Conservation (phyloP, 2,797 vertebrate species). For the Manis javanica region DNA sequence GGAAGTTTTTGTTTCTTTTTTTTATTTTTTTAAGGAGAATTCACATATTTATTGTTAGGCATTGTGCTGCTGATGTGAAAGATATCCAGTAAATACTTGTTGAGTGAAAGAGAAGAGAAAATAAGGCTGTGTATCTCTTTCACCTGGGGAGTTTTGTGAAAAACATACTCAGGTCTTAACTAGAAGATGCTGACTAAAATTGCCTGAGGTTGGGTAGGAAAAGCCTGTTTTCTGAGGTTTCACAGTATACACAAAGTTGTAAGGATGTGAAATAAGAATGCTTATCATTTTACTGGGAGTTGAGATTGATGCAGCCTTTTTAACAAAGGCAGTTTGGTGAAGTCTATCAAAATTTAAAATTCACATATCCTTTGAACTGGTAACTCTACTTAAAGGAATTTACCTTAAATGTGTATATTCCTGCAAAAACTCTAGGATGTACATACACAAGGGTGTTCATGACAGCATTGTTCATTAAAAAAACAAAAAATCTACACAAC, state of each 20-base stretch:
- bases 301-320: background rate
- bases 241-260: background rate
- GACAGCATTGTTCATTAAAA: background rate
- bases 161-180: background rate
- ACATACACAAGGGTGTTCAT: background rate
- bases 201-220: background rate
- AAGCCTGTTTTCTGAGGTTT: background rate
- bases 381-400: background rate
- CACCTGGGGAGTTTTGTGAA: background rate
- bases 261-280: background rate
- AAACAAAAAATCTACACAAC: background rate
- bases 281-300: background rate
- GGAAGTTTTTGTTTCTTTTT: background rate
- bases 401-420: background rate
- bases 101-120: background rate
- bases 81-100: background rate
- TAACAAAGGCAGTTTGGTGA: background rate
- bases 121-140: background rate
- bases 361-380: background rate
- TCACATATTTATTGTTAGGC: background rate
- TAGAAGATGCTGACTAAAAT: background rate
- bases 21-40: background rate
- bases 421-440: background rate
- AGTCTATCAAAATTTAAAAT: background rate
- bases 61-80: background rate